Evolutionary conservation across 2,888 invertebrate species (phyloP).

Genomic region (Acrobasis suavella): DNA sequence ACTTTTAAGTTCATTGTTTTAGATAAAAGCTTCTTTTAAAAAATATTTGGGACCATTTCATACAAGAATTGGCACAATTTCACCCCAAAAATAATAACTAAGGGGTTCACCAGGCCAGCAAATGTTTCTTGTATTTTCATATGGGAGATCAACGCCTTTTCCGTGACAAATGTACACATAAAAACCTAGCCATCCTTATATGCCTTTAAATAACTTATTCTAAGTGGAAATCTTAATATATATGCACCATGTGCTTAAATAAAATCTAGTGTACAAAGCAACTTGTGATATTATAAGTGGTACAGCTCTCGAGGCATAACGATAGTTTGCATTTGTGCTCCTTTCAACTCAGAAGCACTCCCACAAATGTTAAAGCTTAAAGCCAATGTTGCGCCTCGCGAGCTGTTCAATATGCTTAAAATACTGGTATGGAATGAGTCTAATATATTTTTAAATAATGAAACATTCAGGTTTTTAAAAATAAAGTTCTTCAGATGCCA

Average conservation of each 20-base stretch:
- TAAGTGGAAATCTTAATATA: background rate
- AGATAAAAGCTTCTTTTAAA: too few species aligned
- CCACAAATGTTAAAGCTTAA: background rate
- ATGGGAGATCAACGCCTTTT: too few species aligned
- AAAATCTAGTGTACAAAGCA: background rate
- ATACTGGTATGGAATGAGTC: slow-evolving; percentile 18
- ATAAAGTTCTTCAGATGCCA: background rate
- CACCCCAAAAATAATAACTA: too few species aligned
- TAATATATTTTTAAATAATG: slow-evolving; percentile 27
- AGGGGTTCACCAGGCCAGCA: too few species aligned
- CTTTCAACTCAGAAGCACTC: background rate
- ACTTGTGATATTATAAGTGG: slow-evolving; percentile 1
- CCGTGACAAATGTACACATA: too few species aligned
- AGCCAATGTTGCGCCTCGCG: background rate
- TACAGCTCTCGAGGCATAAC: background rate
- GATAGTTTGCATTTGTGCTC: background rate
- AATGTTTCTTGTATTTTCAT: too few species aligned
- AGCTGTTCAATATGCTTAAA: slow-evolving; percentile 9
- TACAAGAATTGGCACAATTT: too few species aligned
- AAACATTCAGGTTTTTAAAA: background rate
- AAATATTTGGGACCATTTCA: too few species aligned
- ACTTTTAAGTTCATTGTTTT: too few species aligned
- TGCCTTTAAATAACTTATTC: background rate
- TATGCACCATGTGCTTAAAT: slow-evolving; percentile 3
- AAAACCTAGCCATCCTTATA: too few species aligned